Base-by-base conservation (phyloP, 2,113 vertebrate genomes). In the Turnix velox region DNA sequence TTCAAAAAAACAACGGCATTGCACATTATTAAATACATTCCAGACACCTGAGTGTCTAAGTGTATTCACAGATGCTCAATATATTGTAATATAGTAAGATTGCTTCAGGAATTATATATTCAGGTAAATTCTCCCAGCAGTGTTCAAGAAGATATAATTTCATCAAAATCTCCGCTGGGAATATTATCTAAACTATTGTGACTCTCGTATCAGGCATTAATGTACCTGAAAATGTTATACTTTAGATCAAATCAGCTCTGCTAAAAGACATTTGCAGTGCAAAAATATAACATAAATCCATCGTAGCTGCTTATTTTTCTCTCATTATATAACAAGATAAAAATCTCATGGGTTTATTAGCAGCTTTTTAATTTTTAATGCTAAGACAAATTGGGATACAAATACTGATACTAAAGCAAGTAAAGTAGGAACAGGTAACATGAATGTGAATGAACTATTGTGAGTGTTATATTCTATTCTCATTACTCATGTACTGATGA, bases 161-260 rank as follows among this genome's bases (percentile, higher is more conserved):
- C 27, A 78, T 90, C 46, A 40, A 52, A 55, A 80, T 76, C 61
- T 84, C 51, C 91, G 11, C 55, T 31, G 67, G 8, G 11, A 88
- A 87, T 84, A 77, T 35, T 91, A 43, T 90, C 45, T 87, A 61
- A 95, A 75, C 7, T 90, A 46, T 92, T 85, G 40, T 30, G 46
- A 62, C 73, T 94, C 95, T 93, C 40, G 55, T 87, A 92, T 73
- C 28, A 75, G 43, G 24, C 63, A 95, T 92, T 87, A 96, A 93
- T 86, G 81, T 88, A 83, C 62, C 46, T 81, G 81, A 94, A 94
- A 91, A 87, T 75, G 20, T 79, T 48, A 68, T 22, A 54, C 11
- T 73, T 90, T 33, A 43, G 51, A 83, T 79, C 72, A 49, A 91
- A 49, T 57, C 42, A 89, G 5, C 52, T 76, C 57, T 78, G 16